Base-by-base conservation (phyloP, 2,888 invertebrate species). In the Athetis lepigone region DNA sequence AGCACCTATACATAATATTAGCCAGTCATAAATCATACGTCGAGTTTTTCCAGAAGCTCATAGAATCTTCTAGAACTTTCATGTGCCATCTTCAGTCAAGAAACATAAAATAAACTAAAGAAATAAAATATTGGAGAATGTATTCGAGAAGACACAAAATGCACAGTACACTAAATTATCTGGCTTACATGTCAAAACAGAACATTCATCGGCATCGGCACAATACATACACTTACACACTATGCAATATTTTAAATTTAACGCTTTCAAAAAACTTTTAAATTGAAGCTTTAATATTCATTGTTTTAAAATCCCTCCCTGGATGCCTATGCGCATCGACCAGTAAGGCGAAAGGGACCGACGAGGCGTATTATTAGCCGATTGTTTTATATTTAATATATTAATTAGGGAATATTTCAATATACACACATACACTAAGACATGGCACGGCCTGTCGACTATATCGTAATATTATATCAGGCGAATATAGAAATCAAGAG, bases 361-460 rank as follows among this genome's bases (percentile, higher is more conserved):
- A 37, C 21, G 51, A 65, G 73, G 70, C 81, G 55, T 73, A 55
- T 39, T 58, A 47, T 79, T 79, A 69, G 61, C 78, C 75, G 50
- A 43, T 72, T 70, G 21, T 72, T 71, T 71, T 75, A 58, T 74
- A 67, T 79, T 79, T 74, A 68, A 74, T 79, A 80, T 39, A 82
- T 80, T 73, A 66, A 72, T 83, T 82, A 84, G 70, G 78, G 81
- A 84, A 81, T 85, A 85, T 70, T 77, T 85, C 78, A 74, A 75
- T 79, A 79, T 83, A 82, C 85, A 82, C 85, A 88, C 79, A 84
- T 87, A 88, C 71, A 82, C 85, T 88, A 89, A 56, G 84, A 90
- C 85, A 89, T 88, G 90, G 90, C 92, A 90, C 90, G 82, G 89
- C 91, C 92, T 77, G 87, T 81, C 76, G 45, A 72, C 79, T 77